Percentiles rank a stretch among this genome's conserved stretches.
Evolutionary conservation across 1,140 invertebrate genomes (phyloP).

Genomic region (Cardiocondyla obscurior): DNA sequence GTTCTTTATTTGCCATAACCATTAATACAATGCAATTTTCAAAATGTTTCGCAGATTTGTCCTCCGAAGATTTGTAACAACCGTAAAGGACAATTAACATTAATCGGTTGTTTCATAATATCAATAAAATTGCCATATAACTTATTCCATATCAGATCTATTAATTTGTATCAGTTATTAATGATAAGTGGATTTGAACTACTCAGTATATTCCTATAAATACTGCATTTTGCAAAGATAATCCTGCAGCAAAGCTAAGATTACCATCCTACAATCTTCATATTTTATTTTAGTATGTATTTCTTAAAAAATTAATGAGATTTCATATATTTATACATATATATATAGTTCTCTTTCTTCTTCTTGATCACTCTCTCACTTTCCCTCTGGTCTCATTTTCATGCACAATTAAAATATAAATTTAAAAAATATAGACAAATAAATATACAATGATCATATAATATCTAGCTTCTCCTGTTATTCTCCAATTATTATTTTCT

Average conservation of each 20-base stretch:
- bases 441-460: slow-evolving; percentile 59
- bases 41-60: slow-evolving; percentile 3
- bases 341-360: background rate
- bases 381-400: slow-evolving; percentile 33
- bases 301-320: slow-evolving; percentile 52
- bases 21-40: slow-evolving; percentile 32
- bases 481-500: background rate
- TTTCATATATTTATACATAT: slow-evolving; percentile 11
- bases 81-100: slow-evolving; percentile 13
- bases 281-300: slow-evolving; percentile 28
- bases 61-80: background rate
- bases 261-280: slow-evolving; percentile 20
- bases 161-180: slow-evolving; percentile 26
- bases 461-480: slow-evolving; percentile 61
- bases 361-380: slow-evolving; percentile 5
- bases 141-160: slow-evolving; percentile 41
- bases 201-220: slow-evolving; percentile 14
- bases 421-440: slow-evolving; percentile 60
- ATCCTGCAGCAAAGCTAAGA: slow-evolving; percentile 21
- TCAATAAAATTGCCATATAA: slow-evolving; percentile 23
- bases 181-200: slow-evolving; percentile 42
- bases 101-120: slow-evolving; percentile 44
- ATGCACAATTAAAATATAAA: slow-evolving; percentile 50
- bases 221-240: slow-evolving; percentile 24
- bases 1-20: slow-evolving; percentile 50